Evolutionary conservation across 2,888 invertebrate genomes (phyloP).

Genomic region (Drosophila dives): DNA sequence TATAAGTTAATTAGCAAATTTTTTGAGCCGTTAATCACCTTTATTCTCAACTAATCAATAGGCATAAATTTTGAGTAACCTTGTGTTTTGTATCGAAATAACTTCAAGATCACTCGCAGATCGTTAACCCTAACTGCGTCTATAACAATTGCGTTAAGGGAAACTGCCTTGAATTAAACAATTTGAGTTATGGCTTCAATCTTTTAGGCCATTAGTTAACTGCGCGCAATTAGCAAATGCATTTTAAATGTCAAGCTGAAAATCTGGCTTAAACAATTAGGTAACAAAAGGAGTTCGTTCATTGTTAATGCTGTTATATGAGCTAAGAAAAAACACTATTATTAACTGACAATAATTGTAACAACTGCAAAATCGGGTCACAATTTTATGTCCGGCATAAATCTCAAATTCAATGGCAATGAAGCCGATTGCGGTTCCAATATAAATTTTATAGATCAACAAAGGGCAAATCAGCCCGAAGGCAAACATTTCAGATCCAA

Average conservation of each 20-base stretch:
- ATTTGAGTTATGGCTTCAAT: slow-evolving; percentile 5
- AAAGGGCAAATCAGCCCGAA: slow-evolving; percentile 18
- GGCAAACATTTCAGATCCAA: slow-evolving; percentile 2
- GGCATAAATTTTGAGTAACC: slow-evolving; percentile 1
- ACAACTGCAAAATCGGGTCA: slow-evolving; percentile 61
- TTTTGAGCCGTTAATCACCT: neutral
- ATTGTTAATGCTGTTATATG: slow-evolving; percentile 35
- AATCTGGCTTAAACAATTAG: neutral
- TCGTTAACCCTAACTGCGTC: slow-evolving; percentile 28
- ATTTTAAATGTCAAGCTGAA: slow-evolving; percentile 21
- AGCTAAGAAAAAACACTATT: slow-evolving; percentile 44
- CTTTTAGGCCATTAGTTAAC: slow-evolving; percentile 16
- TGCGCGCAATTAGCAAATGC: neutral
- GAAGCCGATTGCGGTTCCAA: slow-evolving; percentile 33
- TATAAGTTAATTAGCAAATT: neutral
- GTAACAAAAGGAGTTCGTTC: slow-evolving; percentile 5
- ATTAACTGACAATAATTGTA: slow-evolving; percentile 64
- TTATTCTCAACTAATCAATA: neutral
- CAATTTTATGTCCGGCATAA: slow-evolving; percentile 35
- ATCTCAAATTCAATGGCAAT: slow-evolving; percentile 37
- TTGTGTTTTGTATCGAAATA: slow-evolving; percentile 8
- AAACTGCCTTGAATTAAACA: slow-evolving; percentile 21
- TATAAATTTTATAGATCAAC: slow-evolving; percentile 48
- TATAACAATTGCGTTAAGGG: slow-evolving; percentile 7
- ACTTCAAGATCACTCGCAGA: slow-evolving; percentile 34